phyloP scores from a whole-genome alignment of 2,797 vertebrate genomes.

The Zenarchopterus dispar region DNA sequence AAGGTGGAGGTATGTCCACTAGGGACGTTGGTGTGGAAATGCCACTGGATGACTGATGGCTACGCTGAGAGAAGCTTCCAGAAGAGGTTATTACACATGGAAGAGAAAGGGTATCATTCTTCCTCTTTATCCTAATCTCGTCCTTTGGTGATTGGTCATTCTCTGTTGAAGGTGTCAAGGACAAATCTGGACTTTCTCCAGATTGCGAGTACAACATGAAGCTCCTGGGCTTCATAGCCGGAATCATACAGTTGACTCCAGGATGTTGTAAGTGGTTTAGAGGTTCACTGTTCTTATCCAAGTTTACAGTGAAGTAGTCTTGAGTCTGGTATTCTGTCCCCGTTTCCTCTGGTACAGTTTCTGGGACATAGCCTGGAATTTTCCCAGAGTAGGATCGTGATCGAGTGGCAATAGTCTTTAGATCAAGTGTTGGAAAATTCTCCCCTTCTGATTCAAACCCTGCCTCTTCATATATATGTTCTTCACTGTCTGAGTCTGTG shows the following conservation, averaged over 20 bases:
- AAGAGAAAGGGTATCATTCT: constrained; percentile 90
- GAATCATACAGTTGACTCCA: constrained; percentile 75
- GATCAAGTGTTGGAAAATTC: constrained; percentile 84
- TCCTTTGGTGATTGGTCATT: constrained; percentile 75
- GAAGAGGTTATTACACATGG: constrained; percentile 92
- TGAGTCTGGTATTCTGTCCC: constrained; percentile 84
- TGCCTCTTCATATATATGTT: constrained; percentile 87
- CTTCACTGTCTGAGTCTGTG: constrained; percentile 83
- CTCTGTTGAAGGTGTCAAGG: constrained; percentile 79
- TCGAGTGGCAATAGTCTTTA: constrained; percentile 87
- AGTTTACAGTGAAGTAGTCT: constrained; percentile 79
- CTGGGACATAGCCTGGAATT: constrained; percentile 91
- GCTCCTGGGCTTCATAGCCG: constrained; percentile 84
- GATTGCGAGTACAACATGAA: constrained; percentile 91
- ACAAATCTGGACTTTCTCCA: constrained; percentile 87
- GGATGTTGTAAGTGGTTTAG: constrained; percentile 75
- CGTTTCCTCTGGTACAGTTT: constrained; percentile 95
- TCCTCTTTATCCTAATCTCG: constrained; percentile 83
- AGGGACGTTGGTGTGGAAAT: constrained; percentile 92
- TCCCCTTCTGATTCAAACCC: constrained; percentile 85
- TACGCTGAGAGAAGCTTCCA: constrained; percentile 93
- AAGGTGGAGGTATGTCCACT: constrained; percentile 96
- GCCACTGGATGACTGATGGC: constrained; percentile 88
- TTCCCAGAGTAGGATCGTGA: constrained; percentile 95
- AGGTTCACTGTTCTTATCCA: constrained; percentile 73